These are phyloP conservation scores for Eretmochelys imbricata DNA, from an alignment of 2,113 vertebrate genomes.

Conservation along the genomic window DNA sequence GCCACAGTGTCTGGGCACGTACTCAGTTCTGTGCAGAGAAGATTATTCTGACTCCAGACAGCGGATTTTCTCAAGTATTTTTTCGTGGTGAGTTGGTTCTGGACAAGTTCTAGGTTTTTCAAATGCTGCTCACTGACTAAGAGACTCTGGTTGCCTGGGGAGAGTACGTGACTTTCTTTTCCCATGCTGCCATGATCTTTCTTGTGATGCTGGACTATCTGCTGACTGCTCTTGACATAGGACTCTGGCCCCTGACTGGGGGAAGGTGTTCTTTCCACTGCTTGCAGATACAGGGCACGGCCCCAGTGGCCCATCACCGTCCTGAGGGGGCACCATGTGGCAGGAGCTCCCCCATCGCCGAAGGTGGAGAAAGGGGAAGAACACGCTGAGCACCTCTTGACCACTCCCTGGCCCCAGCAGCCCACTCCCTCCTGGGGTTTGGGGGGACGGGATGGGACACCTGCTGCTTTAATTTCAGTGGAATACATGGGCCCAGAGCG, in stretches of 20 bases:
- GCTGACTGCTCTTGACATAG: no score
- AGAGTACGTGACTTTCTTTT: background rate
- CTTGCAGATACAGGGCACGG: no score
- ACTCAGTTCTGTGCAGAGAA: background rate
- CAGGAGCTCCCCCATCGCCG: background rate
- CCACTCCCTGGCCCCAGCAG: background rate
- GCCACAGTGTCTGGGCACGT: background rate
- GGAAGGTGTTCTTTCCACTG: background rate
- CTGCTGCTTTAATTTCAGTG: background rate
- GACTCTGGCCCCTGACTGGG: background rate
- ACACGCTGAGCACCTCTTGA: background rate
- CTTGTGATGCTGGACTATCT: background rate
- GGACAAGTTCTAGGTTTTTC: background rate
- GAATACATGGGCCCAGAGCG: background rate
- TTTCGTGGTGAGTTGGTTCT: background rate
- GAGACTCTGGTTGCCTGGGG: background rate
- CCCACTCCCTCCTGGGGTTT: background rate
- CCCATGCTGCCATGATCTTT: background rate
- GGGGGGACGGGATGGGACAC: background rate
- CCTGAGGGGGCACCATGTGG: background rate
- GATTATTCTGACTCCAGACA: background rate
- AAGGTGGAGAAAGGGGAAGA: background rate
- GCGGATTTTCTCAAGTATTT: background rate
- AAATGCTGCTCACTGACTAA: background rate
- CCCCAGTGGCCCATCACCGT: background rate